Conservation (phyloP, 2,888 invertebrate species). For the Heteromyza rotundicornis region DNA sequence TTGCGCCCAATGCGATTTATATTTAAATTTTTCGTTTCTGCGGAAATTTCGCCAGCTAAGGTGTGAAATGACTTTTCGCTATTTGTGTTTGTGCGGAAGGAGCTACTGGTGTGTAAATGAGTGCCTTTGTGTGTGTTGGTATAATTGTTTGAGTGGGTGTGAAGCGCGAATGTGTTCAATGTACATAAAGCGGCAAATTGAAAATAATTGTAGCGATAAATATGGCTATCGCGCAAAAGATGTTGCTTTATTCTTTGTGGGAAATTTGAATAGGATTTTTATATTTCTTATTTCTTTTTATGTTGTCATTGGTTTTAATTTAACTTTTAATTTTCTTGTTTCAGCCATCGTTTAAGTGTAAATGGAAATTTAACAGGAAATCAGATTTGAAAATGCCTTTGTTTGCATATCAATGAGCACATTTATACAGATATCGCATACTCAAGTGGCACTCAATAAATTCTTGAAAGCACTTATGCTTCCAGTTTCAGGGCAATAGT, state of each 20-base stretch:
- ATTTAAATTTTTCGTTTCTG: background rate
- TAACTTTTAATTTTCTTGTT: conserved; percentile 8
- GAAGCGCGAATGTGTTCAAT: background rate
- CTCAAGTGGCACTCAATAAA: no score
- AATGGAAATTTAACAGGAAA: background rate
- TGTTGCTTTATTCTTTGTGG: no score
- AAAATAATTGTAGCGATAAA: conserved; percentile 27
- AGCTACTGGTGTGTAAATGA: background rate
- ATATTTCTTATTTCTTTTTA: conserved; percentile 1
- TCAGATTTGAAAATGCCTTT: no score
- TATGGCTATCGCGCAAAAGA: background rate
- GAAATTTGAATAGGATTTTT: no score
- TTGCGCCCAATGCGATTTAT: background rate
- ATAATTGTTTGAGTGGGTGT: background rate
- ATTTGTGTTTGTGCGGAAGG: no score
- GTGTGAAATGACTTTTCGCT: conserved; percentile 3
- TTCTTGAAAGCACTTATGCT: no score
- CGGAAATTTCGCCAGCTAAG: background rate
- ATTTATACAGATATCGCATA: no score
- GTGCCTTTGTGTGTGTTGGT: background rate
- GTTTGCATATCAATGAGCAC: no score
- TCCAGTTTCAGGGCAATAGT: no score
- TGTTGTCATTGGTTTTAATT: background rate
- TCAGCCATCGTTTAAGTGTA: background rate
- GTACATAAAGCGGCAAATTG: conserved; percentile 21